Evolutionary conservation across 2,888 invertebrate genomes (phyloP).

Genomic region (Leptopterna dolabrata): DNA sequence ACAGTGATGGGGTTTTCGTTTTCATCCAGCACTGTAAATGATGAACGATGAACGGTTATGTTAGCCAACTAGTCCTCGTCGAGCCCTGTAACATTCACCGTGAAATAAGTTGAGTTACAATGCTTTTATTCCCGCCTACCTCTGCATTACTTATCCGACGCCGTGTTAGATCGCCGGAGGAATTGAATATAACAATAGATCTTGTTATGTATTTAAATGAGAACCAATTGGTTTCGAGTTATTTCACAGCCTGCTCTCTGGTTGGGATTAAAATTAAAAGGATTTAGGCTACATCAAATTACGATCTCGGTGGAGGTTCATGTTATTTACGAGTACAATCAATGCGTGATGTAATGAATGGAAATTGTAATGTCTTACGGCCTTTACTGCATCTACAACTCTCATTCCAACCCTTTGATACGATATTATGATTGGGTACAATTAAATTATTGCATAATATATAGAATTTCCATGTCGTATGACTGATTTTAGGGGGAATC

Average conservation of each 20-base stretch:
- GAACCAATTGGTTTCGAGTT: constrained; percentile 11
- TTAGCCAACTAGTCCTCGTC: neutral
- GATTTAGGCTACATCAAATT: neutral
- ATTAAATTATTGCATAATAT: too few species aligned
- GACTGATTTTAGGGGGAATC: too few species aligned
- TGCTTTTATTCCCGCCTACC: neutral
- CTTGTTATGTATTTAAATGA: neutral
- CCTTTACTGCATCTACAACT: too few species aligned
- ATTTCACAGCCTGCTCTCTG: neutral
- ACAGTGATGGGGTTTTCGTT: neutral
- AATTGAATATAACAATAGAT: constrained; percentile 3
- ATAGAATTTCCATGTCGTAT: too few species aligned
- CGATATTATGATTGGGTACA: too few species aligned
- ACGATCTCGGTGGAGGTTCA: neutral
- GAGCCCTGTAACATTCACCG: neutral
- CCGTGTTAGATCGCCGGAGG: neutral
- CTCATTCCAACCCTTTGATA: too few species aligned
- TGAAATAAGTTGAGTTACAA: neutral
- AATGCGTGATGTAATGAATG: neutral
- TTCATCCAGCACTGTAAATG: neutral
- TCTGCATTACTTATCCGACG: neutral
- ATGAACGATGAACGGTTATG: neutral
- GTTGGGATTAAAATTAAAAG: neutral
- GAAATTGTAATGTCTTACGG: too few species aligned
- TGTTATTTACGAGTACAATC: too few species aligned